These are phyloP conservation scores for Scyliorhinus canicula DNA, from an alignment of 2,797 vertebrate genomes.

Conservation along the genomic window DNA sequence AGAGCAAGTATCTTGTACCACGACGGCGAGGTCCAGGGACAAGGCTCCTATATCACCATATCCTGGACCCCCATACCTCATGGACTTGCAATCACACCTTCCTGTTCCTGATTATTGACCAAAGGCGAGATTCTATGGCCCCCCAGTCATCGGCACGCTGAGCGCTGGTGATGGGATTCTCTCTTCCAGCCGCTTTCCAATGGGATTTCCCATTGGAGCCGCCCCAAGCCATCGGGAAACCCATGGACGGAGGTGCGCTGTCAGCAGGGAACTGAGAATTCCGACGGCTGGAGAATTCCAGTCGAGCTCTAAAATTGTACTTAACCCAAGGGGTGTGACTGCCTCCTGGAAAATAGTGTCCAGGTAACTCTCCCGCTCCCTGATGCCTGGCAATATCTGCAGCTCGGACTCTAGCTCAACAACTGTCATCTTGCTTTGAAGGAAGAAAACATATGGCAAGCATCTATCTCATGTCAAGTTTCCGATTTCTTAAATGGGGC, in stretches of 20 bases:
- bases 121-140: too few species aligned
- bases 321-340: background rate
- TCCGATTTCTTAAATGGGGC: conserved; percentile 27
- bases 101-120: background rate
- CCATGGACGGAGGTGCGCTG: too few species aligned
- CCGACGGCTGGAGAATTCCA: too few species aligned
- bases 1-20: background rate
- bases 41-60: background rate
- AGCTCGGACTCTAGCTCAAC: background rate
- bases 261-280: too few species aligned
- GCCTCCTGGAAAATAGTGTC: too few species aligned
- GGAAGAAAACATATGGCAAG: background rate
- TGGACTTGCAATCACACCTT: background rate
- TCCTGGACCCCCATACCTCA: background rate
- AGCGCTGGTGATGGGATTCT: too few species aligned
- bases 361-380: background rate
- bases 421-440: background rate
- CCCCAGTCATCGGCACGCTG: too few species aligned
- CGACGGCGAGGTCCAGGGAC: background rate
- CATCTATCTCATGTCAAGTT: conserved; percentile 20
- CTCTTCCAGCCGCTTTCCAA: too few species aligned
- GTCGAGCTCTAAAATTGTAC: background rate
- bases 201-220: too few species aligned
- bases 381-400: background rate
- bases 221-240: too few species aligned